phyloP scores from a whole-genome alignment of 1,140 invertebrate genomes.

The Zophobas atratus region DNA sequence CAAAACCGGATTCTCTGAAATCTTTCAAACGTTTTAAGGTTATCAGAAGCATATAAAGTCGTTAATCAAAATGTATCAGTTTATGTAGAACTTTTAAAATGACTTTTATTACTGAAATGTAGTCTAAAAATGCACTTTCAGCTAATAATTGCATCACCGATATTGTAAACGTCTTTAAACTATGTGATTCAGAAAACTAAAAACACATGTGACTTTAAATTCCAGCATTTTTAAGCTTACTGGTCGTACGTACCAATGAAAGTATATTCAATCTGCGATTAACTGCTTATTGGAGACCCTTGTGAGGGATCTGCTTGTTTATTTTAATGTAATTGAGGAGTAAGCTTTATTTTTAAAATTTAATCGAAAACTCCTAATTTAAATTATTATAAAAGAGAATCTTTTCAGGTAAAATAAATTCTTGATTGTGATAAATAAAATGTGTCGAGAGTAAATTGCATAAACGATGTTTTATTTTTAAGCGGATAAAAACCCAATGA shows the following conservation, averaged over 20 bases:
- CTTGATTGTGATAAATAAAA: too few relatives aligned
- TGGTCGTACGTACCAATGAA: background rate
- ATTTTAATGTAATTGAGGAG: background rate
- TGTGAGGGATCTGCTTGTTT: constrained; percentile 4
- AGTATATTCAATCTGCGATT: constrained; percentile 6
- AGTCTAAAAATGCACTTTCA: background rate
- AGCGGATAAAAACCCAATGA: background rate
- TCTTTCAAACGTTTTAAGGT: too few relatives aligned
- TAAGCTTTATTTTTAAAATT: constrained; percentile 1
- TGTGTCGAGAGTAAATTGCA: background rate
- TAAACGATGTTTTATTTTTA: constrained; percentile 15
- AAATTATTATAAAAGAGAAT: too few relatives aligned
- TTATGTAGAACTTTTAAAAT: too few relatives aligned
- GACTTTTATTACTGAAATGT: background rate
- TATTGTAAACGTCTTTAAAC: background rate
- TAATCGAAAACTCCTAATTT: background rate
- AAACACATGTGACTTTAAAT: constrained; percentile 8
- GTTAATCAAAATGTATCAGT: too few relatives aligned
- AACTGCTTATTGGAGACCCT: background rate
- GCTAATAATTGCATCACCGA: background rate
- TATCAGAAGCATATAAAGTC: background rate
- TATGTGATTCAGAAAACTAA: background rate
- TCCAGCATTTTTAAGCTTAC: background rate
- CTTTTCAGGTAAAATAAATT: too few relatives aligned
- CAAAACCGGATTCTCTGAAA: too few relatives aligned